These are phyloP conservation scores for Pteruthius melanotis DNA, from an alignment of 2,113 vertebrate species.

Conservation along the genomic window DNA sequence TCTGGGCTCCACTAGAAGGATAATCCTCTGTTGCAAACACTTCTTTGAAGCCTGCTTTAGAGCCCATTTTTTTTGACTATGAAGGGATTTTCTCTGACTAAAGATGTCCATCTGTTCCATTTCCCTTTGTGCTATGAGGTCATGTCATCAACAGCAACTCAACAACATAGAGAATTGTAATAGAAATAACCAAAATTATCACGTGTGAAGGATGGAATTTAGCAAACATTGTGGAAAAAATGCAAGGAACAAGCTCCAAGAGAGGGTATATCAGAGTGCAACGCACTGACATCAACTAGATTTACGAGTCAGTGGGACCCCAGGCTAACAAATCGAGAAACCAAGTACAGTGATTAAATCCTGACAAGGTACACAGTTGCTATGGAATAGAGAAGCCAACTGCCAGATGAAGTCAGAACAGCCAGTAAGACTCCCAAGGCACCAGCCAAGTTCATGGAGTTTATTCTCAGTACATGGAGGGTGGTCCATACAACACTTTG, in stretches of 20 bases:
- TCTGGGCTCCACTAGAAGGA: background rate
- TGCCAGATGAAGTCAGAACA: background rate
- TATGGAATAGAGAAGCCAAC: background rate
- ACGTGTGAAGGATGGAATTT: background rate
- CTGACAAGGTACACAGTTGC: background rate
- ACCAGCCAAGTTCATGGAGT: background rate
- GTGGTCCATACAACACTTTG: rapidly evolving
- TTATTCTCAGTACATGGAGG: background rate
- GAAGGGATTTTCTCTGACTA: background rate
- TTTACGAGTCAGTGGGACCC: background rate
- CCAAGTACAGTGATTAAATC: background rate
- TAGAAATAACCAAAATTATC: background rate
- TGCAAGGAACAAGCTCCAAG: background rate
- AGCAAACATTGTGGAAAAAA: background rate
- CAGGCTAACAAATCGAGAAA: background rate
- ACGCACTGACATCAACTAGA: background rate
- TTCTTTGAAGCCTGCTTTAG: background rate
- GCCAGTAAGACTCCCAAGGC: background rate
- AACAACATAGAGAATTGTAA: background rate
- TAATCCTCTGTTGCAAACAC: background rate
- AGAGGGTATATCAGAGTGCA: background rate
- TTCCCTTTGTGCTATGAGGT: background rate
- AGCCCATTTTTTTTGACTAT: background rate
- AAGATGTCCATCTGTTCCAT: background rate
- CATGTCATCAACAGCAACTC: background rate